Percentiles rank a stretch among this genome's conserved stretches.
These are phyloP conservation scores for Eupithecia dodoneata DNA, from an alignment of 2,888 invertebrate species.

Conservation along the genomic window DNA sequence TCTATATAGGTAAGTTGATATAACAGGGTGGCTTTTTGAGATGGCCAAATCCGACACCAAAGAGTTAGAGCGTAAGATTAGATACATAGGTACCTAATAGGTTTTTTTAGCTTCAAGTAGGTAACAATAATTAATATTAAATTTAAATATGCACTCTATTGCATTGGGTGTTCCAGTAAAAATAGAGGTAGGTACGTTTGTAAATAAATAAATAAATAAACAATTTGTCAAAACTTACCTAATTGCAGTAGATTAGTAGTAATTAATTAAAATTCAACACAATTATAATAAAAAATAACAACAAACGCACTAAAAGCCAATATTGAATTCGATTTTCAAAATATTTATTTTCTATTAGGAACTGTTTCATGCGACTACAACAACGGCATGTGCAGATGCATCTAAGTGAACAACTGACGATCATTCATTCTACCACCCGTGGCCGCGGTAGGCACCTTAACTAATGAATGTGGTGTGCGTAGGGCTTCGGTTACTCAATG, in stretches of 20 bases:
- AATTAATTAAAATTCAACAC: not conserved
- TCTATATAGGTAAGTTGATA: no score
- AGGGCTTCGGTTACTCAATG: slow-evolving; percentile 27
- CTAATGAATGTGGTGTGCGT: slow-evolving; percentile 12
- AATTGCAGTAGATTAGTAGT: not conserved
- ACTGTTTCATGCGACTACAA: slow-evolving; percentile 7
- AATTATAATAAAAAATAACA: not conserved
- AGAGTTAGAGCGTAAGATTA: no score
- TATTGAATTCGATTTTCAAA: not conserved
- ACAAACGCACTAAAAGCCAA: not conserved
- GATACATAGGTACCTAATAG: no score
- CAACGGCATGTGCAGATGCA: slow-evolving; percentile 1
- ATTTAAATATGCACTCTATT: no score
- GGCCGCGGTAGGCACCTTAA: not conserved
- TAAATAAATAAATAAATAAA: no score
- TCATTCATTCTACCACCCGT: not conserved
- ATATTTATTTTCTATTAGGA: not conserved
- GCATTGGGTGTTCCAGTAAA: no score
- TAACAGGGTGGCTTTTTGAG: no score
- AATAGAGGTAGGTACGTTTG: no score
- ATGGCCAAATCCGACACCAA: no score
- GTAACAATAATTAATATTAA: no score
- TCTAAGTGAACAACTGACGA: not conserved
- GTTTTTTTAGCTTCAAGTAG: not conserved
- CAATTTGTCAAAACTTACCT: not conserved